Base-by-base conservation (phyloP, 2,888 invertebrate genomes). In the Cylindroiulus punctatus region DNA sequence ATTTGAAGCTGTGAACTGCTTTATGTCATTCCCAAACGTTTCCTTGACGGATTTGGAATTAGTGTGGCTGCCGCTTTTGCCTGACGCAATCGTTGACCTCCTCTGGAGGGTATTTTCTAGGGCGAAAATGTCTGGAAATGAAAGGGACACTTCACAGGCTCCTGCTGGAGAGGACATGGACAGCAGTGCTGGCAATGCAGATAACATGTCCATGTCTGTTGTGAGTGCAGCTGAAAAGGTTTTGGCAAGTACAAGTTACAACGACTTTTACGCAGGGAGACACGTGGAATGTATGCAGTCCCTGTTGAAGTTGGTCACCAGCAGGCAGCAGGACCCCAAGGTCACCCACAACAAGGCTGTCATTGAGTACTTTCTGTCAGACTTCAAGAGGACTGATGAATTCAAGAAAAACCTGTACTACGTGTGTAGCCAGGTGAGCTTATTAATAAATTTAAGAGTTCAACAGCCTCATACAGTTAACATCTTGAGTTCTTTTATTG, bases 321-420 rank as follows among this genome's bases (percentile, higher is more conserved):
- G 88, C 30, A 92, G 94, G 85, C 93, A 93, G 0, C 93, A 93
- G 87, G 95, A 95, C 91, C 93, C 94, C 88, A 94, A 96, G 90
- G 93, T 96, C 1, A 92, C 93, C 82, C 96, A 96, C 89, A 98
- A 98, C 90, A 95, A 95, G 91, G 94, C 95, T 40, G 94, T 98
- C 0, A 94, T 94, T 0, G 96, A 96, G 90, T 97, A 95, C 91
- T 96, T 94, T 90, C 93, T 89, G 47, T 90, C 90, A 76, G 90
- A 89, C 7, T 89, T 95, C 89, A 95, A 93, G 88, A 94, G 95
- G 89, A 93, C 95, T 19, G 95, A 95, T 86, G 92, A 93, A 86
- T 94, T 96, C 89, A 93, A 94, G 88, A 94, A 94, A 89, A 93
- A 93, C 85, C 91, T 96, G 32, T 92, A 93, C 47, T 92, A 93